Conservation (phyloP, 2,888 invertebrate species). For the Melanchra persicariae region DNA sequence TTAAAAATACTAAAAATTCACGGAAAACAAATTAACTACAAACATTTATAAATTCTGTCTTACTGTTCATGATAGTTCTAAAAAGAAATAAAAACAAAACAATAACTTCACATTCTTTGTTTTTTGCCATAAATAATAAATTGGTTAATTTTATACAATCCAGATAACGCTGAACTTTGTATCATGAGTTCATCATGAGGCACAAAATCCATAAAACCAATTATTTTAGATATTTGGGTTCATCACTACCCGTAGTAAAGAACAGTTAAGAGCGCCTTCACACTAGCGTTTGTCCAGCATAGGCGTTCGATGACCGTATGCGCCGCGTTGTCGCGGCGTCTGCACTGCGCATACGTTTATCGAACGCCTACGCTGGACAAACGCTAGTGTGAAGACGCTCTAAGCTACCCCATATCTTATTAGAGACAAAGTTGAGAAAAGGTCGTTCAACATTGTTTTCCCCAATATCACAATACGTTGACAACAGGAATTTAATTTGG, state of each 20-base stretch:
- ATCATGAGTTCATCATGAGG: background rate
- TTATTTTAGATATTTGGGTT: background rate
- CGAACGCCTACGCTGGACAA: too few relatives aligned
- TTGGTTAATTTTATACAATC: background rate
- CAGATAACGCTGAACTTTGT: background rate
- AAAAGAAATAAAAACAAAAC: conserved; percentile 25
- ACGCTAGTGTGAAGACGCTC: too few relatives aligned
- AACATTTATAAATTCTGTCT: conserved; percentile 21
- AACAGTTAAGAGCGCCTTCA: background rate
- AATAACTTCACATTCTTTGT: conserved; percentile 8
- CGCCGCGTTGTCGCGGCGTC: too few relatives aligned
- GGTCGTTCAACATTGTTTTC: background rate
- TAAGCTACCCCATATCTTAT: too few relatives aligned
- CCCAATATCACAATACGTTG: background rate
- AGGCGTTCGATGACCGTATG: too few relatives aligned
- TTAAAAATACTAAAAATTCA: conserved; percentile 12
- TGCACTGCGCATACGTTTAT: too few relatives aligned
- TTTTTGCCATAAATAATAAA: background rate
- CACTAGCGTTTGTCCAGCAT: too few relatives aligned
- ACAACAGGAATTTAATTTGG: background rate
- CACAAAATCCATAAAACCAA: conserved; percentile 1
- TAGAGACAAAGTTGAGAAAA: background rate
- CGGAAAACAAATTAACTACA: conserved; percentile 21
- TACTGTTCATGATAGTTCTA: conserved; percentile 10
- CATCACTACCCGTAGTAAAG: background rate